These are phyloP conservation scores for pig (Sus scrofa) DNA, from an alignment of 2,113 vertebrate species.

Conservation along the genomic window DNA sequence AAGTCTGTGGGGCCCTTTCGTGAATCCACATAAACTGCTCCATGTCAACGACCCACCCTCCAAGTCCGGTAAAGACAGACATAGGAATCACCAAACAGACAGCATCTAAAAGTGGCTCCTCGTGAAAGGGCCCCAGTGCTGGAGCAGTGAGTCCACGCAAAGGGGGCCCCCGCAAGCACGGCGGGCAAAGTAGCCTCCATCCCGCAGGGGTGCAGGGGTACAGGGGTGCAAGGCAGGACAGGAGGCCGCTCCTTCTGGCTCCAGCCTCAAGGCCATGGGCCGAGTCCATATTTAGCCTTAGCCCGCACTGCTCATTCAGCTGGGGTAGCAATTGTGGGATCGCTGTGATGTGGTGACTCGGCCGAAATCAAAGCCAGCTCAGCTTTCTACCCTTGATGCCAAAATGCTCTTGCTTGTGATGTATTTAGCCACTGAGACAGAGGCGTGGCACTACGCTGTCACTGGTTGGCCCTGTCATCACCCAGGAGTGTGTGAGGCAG, in stretches of 20 bases:
- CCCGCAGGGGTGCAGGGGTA: too few relatives aligned
- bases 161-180: rapidly evolving
- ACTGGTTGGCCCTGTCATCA: constrained; percentile 57
- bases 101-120: background rate
- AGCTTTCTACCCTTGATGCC: constrained; percentile 52
- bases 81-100: background rate
- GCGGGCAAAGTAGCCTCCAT: rapidly evolving
- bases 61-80: background rate
- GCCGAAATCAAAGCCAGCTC: constrained; percentile 64
- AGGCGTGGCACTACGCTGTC: constrained; percentile 56
- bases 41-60: background rate
- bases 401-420: constrained; percentile 74
- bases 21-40: background rate
- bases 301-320: background rate
- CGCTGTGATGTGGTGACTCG: constrained; percentile 76
- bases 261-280: background rate
- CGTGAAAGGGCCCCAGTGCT: background rate
- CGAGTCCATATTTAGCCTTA: background rate
- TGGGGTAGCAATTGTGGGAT: constrained; percentile 69
- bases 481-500: background rate
- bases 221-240: background rate
- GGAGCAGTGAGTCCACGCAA: background rate
- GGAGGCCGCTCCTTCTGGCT: background rate
- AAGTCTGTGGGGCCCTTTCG: background rate
- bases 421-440: constrained; percentile 50